A percentile compares a stretch with the other conserved stretches of the same genome.
Evolutionary conservation across 2,888 invertebrate genomes (phyloP).

Genomic region (Thereva unica): DNA sequence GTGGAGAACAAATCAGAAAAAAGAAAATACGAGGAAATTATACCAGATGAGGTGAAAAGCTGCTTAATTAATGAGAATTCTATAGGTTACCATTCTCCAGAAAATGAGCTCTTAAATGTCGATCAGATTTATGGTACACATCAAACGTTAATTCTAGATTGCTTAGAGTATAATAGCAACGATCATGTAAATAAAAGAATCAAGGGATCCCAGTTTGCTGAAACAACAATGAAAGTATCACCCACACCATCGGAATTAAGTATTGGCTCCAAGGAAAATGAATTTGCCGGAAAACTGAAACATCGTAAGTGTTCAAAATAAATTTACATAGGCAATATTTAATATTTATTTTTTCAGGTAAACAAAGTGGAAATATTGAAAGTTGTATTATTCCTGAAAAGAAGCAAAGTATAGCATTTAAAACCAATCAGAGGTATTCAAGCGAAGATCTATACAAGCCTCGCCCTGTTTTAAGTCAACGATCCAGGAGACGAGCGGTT

Average conservation of each 20-base stretch:
- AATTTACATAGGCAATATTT: neutral
- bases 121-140: slow-evolving; percentile 7
- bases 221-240: slow-evolving; percentile 47
- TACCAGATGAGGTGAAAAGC: no score
- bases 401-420: slow-evolving; percentile 38
- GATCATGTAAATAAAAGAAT: slow-evolving; percentile 17
- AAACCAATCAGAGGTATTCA: slow-evolving; percentile 63
- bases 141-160: slow-evolving; percentile 42
- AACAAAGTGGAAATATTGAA: no score
- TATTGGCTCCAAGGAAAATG: slow-evolving; percentile 56
- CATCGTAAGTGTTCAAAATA: neutral
- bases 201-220: slow-evolving; percentile 39
- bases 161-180: slow-evolving; percentile 41
- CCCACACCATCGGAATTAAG: slow-evolving; percentile 55
- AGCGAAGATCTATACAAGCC: slow-evolving; percentile 76
- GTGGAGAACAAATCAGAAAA: no score
- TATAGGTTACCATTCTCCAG: slow-evolving; percentile 7
- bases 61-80: neutral
- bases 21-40: no score
- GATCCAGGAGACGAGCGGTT: slow-evolving; percentile 59
- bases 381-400: neutral
- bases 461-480: slow-evolving; percentile 63
- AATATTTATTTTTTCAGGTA: no score
- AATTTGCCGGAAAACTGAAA: slow-evolving; percentile 44
- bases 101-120: slow-evolving; percentile 17